Evolutionary conservation across 2,888 invertebrate species (phyloP), one percentile per base, ranked within the genome.

Genomic region (Gymnocheta viridis): DNA sequence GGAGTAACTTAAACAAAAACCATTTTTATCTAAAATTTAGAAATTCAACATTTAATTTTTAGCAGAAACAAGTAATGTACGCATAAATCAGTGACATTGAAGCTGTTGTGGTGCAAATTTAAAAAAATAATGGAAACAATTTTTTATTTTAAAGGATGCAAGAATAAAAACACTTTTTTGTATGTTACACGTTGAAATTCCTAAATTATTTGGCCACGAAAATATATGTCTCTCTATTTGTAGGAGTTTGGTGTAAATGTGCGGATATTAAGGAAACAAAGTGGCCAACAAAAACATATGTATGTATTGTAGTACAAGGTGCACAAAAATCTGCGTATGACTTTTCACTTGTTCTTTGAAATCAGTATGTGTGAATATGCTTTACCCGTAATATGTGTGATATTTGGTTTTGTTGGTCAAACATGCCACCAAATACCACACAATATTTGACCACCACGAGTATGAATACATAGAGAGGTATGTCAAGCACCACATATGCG

Each of bases 181-280:
- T 58, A 10, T 56, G 58, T 35, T 60, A 32, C 62, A 66, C 66
- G 54, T 47, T 41, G 32, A 69, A 64, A 38, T 67, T 62, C 41
- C 64, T 81, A 85, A 85, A 85, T 82, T 72, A 82, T 72, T 58
- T 82, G 49, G 66, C 72, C 85, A 60, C 78, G 56, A 58, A 73
- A 76, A 77, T 70, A 64, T 78, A 62, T 78, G 49, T 24, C 10
- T 49, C 24, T 12, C n/a, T 17, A 35, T 49, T 32, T 79, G 49
- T n/a, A 32, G 32, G 44, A 67, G 77, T 82, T 60, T 49, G 70
- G 77, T 85, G 83, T 73, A 69, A 60, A 35, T 67, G 70, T 66
- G 62, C 35, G 29, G 19, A 19, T 38, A 47, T 64, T 77, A 49
- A 69, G 47, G 49, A 41, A 67, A 78, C 51, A 78, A 73, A 67